Percentiles rank a stretch among this genome's conserved stretches.
phyloP scores from a whole-genome alignment of 2,797 vertebrate species.

The Siniperca undulata region DNA sequence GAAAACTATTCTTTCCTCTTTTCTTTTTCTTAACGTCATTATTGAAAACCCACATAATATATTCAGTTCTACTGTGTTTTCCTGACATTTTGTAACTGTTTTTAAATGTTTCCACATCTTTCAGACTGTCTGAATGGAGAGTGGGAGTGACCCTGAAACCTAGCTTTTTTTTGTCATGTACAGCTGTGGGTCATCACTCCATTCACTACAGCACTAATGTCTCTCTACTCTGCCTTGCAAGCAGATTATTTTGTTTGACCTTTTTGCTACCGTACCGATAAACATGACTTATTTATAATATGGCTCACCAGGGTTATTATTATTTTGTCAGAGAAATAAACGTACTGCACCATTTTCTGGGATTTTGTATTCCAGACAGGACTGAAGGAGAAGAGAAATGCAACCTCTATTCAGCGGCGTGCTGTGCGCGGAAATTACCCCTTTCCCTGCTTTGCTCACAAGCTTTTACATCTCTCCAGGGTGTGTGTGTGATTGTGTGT shows the following conservation, averaged over 20 bases:
- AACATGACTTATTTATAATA: conserved; percentile 67
- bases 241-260: conserved; percentile 32
- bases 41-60: conserved; percentile 38
- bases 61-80: conserved; percentile 14
- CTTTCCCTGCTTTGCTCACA: conserved; percentile 59
- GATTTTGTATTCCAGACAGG: conserved; percentile 70
- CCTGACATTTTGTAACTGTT: conserved; percentile 13
- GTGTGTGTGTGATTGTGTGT: conserved; percentile 42
- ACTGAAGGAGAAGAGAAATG: conserved; percentile 63
- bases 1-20: conserved; percentile 28
- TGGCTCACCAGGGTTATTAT: conserved; percentile 50
- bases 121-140: conserved; percentile 18
- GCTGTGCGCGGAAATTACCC: conserved; percentile 75
- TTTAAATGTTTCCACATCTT: conserved; percentile 19
- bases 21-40: conserved; percentile 21
- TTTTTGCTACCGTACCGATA: conserved; percentile 31
- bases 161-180: conserved; percentile 21
- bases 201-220: conserved; percentile 8
- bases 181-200: conserved; percentile 27
- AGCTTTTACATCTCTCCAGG: conserved; percentile 70
- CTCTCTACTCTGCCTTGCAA: not conserved
- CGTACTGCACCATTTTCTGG: conserved; percentile 36
- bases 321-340: conserved; percentile 57
- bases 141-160: conserved; percentile 34
- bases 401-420: conserved; percentile 68